phyloP scores from a whole-genome alignment of 2,888 invertebrate species.

The Stegophylla sp. region DNA sequence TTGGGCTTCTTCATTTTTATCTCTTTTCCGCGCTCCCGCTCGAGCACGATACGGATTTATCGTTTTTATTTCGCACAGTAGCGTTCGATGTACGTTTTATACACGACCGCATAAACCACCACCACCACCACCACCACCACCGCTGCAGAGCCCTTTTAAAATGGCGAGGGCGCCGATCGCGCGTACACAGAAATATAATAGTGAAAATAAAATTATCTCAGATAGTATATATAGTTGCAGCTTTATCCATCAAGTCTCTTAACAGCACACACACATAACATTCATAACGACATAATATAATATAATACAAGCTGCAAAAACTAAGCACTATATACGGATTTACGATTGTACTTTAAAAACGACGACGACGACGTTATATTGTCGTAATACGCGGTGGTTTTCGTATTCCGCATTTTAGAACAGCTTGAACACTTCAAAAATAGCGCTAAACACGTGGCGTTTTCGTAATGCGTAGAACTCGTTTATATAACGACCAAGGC shows the following conservation, averaged over 20 bases:
- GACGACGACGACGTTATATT: not conserved
- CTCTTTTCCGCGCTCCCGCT: not conserved
- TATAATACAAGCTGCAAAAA: no score
- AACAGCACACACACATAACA: not conserved
- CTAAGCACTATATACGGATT: no score
- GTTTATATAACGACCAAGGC: no score
- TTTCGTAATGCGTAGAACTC: no score
- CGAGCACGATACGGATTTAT: conserved; percentile 29
- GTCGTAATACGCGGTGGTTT: not conserved
- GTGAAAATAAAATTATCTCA: conserved; percentile 30
- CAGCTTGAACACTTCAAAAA: no score
- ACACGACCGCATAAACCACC: conserved; percentile 30
- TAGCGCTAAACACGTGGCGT: no score
- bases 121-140: no score
- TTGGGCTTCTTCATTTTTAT: conserved; percentile 24
- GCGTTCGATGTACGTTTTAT: conserved; percentile 3
- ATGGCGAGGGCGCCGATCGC: not conserved
- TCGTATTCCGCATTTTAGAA: no score
- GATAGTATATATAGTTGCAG: not conserved
- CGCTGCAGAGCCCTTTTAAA: no score
- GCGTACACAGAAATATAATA: conserved; percentile 8
- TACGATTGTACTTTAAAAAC: conserved; percentile 12
- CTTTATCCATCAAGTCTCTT: conserved; percentile 19
- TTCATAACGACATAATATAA: not conserved
- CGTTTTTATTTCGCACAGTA: conserved; percentile 24